phyloP scores from a whole-genome alignment of 2,888 invertebrate species.

The Agriopis aurantiaria region DNA sequence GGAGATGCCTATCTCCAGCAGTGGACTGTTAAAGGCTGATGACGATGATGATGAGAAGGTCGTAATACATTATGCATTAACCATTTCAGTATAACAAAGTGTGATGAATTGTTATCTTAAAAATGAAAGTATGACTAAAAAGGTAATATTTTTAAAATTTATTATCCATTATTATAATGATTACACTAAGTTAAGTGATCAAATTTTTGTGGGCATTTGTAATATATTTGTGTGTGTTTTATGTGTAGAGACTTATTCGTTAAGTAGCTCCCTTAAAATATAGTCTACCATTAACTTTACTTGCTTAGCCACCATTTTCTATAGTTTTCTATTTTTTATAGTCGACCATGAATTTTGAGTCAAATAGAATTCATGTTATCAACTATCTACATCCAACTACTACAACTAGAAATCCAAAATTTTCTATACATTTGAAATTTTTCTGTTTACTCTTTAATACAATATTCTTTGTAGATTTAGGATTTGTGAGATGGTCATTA shows the following conservation, averaged over 20 bases:
- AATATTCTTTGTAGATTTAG: background rate
- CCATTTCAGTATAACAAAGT: too few relatives aligned
- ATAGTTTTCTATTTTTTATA: background rate
- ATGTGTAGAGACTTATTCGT: background rate
- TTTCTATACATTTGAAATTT: background rate
- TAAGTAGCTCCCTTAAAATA: background rate
- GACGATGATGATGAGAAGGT: too few relatives aligned
- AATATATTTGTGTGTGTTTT: background rate
- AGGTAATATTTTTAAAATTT: background rate
- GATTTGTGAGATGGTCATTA: background rate
- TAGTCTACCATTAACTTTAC: background rate
- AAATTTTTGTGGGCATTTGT: background rate
- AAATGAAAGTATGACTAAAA: background rate
- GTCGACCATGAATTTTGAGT: background rate
- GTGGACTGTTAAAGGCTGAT: too few relatives aligned
- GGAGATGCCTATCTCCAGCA: too few relatives aligned
- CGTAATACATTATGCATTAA: too few relatives aligned
- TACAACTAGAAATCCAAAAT: background rate
- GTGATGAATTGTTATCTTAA: too few relatives aligned
- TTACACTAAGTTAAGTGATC: background rate
- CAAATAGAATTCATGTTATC: background rate
- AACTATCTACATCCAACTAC: background rate
- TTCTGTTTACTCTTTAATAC: background rate
- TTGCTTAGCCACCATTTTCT: background rate
- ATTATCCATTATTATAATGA: background rate